phyloP scores from a whole-genome alignment of 2,113 vertebrate species.

The Leuciscus idus region DNA sequence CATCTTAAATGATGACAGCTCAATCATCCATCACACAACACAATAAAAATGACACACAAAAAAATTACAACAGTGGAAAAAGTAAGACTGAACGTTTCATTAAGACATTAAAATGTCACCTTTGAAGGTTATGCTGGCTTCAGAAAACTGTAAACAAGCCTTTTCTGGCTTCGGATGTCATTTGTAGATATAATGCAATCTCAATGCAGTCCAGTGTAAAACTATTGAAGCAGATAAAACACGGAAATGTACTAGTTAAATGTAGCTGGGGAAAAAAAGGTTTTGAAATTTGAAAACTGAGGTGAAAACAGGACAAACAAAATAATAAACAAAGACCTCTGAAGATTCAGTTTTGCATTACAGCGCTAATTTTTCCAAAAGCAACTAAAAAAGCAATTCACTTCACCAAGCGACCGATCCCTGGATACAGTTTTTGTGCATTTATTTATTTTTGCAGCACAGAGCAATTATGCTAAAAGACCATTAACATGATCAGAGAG shows the following conservation, averaged over 20 bases:
- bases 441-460: not conserved
- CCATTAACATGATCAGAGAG: not conserved
- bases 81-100: not conserved
- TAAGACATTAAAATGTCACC: not conserved
- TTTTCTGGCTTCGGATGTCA: not conserved
- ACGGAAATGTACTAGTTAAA: not conserved
- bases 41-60: not conserved
- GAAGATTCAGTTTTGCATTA: not conserved
- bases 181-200: not conserved
- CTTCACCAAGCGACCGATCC: not conserved
- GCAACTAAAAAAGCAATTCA: conserved; percentile 18
- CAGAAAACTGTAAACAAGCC: not conserved
- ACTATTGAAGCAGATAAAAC: not conserved
- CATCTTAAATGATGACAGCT: not conserved
- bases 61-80: not conserved
- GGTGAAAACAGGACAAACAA: not conserved
- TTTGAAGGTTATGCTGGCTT: not conserved
- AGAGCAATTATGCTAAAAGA: conserved; percentile 14
- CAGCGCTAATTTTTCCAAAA: not conserved
- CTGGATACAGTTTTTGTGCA: conserved; percentile 5
- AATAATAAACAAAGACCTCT: not conserved
- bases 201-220: not conserved
- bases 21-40: not conserved
- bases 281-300: not conserved
- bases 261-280: not conserved